Conservation (phyloP, 92 coral and sea anemone genomes). For the Parazoanthus swiftii region DNA sequence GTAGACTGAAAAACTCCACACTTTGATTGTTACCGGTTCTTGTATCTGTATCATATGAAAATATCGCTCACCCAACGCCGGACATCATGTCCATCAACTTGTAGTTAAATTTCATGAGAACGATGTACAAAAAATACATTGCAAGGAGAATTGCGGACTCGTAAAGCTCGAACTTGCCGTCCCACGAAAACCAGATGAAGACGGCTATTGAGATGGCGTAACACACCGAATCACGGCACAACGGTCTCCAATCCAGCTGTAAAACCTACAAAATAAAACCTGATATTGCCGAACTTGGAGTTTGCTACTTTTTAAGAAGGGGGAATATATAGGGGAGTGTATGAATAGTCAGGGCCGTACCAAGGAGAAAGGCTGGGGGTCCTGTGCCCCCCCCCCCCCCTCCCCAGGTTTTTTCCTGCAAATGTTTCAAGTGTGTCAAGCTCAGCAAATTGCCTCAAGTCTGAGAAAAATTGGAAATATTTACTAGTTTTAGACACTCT, state of each 20-base stretch:
- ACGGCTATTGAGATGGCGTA: conserved; percentile 87
- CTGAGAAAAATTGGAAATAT: too few relatives aligned
- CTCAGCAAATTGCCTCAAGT: too few relatives aligned
- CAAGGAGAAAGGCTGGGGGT: too few relatives aligned
- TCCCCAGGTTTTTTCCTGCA: too few relatives aligned
- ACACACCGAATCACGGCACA: conserved; percentile 90
- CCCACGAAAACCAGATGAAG: conserved; percentile 93
- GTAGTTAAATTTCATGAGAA: conserved; percentile 92
- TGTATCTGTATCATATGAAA: not conserved
- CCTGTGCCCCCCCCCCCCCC: too few relatives aligned
- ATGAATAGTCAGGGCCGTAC: too few relatives aligned
- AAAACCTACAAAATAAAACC: conserved; percentile 57
- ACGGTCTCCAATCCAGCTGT: conserved; percentile 96
- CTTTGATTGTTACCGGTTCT: not conserved
- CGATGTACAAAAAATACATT: conserved; percentile 80
- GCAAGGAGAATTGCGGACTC: conserved; percentile 81
- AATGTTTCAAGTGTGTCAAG: too few relatives aligned
- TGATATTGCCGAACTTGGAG: not conserved
- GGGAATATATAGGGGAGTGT: not conserved
- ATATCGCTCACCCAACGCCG: conserved; percentile 71
- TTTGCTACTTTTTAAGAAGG: not conserved
- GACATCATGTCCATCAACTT: conserved; percentile 77
- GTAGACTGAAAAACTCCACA: not conserved
- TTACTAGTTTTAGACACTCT: too few relatives aligned
- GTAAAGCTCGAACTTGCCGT: conserved; percentile 84